Evolutionary conservation across 2,797 vertebrate genomes (phyloP), one percentile per base, ranked within the genome.

Genomic region (Smutsia gigantea): DNA sequence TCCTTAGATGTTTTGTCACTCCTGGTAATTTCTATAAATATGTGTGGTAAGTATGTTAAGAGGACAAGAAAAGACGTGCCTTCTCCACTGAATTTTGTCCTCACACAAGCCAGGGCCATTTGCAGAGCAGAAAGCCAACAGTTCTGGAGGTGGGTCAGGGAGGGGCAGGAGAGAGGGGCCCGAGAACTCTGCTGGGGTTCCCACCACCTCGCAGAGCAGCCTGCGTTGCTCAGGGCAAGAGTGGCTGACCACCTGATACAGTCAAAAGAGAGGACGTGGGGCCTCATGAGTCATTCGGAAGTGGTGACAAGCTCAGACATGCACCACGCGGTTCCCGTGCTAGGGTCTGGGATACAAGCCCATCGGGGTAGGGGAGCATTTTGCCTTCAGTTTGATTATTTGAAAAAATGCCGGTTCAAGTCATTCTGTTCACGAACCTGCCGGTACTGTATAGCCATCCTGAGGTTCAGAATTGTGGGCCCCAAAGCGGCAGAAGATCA

Each of bases 1-100:
- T 79, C 39, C 59, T 29, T 25, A 18, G 29, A 2, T 39, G 27
- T 79, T 90, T 34, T 46, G 9, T 86, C 17, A 5, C 59, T 37
- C 7, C 19, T 31, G 64, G 53, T 51, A n/a, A 34, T 78, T 90
- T 85, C 71, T 53, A 2, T 82, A 37, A 25, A 18, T 6, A 21
- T 46, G 17, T 25, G 0, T 37, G 97, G 96, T 97, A 95, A 96
- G 96, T 97, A 79, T 31, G 29, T 19, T 1, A 2, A 11, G 14
- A 37, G 46, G n/a, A 27, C 27, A 10, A 83, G 69, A 8, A 57
- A 27, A 27, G n/a, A 34, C 21, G 1, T 1, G 12, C 37, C 34
- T 11, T 64, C 42, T 42, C 51, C 2, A 1, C 2, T 13, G 42
- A 87, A 23, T 39, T 37, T 55, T 42, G 29, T 34, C 23, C 18